Evolutionary conservation across 2,888 invertebrate species (phyloP), one percentile per base, ranked within the genome.

Genomic region (Limnephilus rhombicus): DNA sequence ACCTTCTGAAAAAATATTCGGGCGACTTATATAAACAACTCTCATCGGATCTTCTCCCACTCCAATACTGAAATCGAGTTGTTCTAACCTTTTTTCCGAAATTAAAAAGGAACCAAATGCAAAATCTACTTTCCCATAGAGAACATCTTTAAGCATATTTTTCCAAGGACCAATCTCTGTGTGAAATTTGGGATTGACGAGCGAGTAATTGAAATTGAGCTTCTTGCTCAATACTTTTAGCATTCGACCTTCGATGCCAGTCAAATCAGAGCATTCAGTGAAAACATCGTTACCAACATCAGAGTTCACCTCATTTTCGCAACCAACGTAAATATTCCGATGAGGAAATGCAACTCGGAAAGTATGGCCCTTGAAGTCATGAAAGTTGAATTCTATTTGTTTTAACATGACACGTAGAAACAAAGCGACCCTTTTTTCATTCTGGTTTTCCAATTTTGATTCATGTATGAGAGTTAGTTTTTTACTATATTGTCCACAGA

Each of bases 31-130:
- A 37, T 91, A 93, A 37, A 93, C 81, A n/a, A 92, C 90, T 90
- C 88, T 92, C 83, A 93, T 90, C 11, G 93, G 93, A 83, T 93
- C 93, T 80, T 91, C 89, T 29, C 91, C 92, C 1, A 93, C 91
- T 13, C 86, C 68, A 24, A 45, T 34, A 45, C 92, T 89, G 68
- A 89, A 93, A 45, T 85, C 85, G 18, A 93, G 91, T 15, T 80
- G 89, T 45, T 92, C 85, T 7, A 34, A 68, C 85, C 93, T 89
- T 18, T 82, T 86, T 53, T 92, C 89, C n/a, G 93, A 91, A 29
- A 93, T 45, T 9, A 92, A 85, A 31, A 93, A 92, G 45, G 91
- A 88, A 2, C 93, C 93, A 37, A 93, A 91, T 80, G 91, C 93
- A 91, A 93, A 93, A 85, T 93, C 93, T 18, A 86, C 91, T 68